Evolutionary conservation across 2,797 vertebrate species (phyloP).

Genomic region (Ammospiza maritima): DNA sequence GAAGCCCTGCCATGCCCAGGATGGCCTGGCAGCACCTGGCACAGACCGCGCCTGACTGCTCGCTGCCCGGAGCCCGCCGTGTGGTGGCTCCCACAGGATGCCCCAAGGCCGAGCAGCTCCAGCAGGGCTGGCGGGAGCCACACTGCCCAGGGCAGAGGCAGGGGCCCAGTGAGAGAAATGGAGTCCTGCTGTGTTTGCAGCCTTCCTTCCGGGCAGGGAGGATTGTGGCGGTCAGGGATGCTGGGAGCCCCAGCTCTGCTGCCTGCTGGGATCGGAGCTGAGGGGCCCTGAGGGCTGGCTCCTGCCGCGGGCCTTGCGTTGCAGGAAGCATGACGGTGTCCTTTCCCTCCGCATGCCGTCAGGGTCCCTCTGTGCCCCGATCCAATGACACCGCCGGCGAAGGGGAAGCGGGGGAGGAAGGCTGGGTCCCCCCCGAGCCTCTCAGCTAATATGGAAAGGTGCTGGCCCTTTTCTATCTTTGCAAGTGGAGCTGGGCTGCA

Average conservation of each 20-base stretch:
- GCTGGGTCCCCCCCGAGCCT: background rate
- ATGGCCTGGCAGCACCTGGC: background rate
- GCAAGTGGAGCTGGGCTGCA: conserved; percentile 52
- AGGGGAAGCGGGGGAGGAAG: conserved; percentile 21
- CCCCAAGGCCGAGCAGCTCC: background rate
- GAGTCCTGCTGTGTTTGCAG: background rate
- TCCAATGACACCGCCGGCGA: conserved; percentile 17
- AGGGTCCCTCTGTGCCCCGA: conserved; percentile 36
- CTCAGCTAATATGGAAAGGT: conserved; percentile 61
- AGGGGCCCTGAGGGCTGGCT: background rate
- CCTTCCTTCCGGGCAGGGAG: background rate
- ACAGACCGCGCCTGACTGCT: background rate
- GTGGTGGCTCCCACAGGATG: background rate
- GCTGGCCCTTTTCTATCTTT: conserved; percentile 70
- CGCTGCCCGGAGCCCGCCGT: fast-evolving
- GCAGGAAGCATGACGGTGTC: conserved; percentile 52
- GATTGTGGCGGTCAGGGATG: background rate
- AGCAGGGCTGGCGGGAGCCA: background rate
- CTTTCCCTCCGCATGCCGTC: conserved; percentile 58
- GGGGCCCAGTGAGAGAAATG: fast-evolving
- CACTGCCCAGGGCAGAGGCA: background rate
- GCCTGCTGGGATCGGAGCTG: background rate
- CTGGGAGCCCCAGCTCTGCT: background rate
- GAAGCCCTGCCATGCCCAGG: background rate
- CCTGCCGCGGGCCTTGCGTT: background rate